Conservation (phyloP, 2,113 vertebrate genomes). For the Prinia subflava region DNA sequence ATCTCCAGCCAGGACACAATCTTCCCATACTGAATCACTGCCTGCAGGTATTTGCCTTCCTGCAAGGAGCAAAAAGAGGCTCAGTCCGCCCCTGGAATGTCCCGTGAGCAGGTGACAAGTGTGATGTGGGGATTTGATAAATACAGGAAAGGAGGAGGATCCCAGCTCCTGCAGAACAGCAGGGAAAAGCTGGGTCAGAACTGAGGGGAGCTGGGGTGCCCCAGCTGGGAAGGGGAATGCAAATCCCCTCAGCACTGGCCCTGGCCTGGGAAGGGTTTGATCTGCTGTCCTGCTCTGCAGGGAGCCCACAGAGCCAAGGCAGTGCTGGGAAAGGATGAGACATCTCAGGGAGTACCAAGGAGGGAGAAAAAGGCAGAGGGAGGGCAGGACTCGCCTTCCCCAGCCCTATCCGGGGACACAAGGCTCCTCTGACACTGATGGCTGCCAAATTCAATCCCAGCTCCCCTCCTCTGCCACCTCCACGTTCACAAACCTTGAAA, state of each 20-base stretch:
- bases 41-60: conserved; percentile 85
- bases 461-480: background rate
- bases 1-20: conserved; percentile 92
- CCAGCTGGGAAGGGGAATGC: background rate
- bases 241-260: background rate
- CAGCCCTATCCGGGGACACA: background rate
- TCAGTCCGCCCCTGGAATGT: background rate
- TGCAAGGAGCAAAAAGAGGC: conserved; percentile 47
- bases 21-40: conserved; percentile 89
- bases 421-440: accelerated
- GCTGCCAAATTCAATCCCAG: background rate
- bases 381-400: background rate
- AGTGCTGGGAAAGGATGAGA: background rate
- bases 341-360: background rate
- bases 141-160: background rate
- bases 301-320: background rate
- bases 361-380: background rate
- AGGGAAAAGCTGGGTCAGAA: background rate
- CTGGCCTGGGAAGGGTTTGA: background rate
- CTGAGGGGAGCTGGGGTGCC: background rate
- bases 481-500: conserved; percentile 83
- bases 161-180: background rate
- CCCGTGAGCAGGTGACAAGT: background rate
- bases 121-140: background rate
- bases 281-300: background rate